Base-by-base conservation (phyloP, 2,888 invertebrate species). In the Cerastoderma edule region DNA sequence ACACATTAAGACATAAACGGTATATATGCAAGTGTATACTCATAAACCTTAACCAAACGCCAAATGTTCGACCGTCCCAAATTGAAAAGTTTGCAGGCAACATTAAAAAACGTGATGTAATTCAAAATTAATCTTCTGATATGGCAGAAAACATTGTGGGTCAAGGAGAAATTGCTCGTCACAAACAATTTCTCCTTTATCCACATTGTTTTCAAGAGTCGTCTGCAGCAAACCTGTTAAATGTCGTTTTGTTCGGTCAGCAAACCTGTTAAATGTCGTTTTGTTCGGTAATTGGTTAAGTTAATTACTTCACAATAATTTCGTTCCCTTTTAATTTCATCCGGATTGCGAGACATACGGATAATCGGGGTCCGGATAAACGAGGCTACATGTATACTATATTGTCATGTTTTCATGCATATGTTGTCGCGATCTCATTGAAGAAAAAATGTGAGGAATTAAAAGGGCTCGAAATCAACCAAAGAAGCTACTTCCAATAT, bases 181-280 rank as follows among this genome's bases (percentile, higher is more conserved):
- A 50, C n/a, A 22, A 50, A 22, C 50, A 50, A 50, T 50, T 50
- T 50, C 50, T 50, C n/a, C 50, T 50, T 50, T 50, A n/a, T 5
- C n/a, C 50, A 50, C 50, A 50, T 6, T 50, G 10, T 50, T 50
- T 50, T 50, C 50, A 50, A 50, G 22, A 8, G 50, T 13, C n/a
- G 8, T 50, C 10, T 50, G 22, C 13, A 50, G 50, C 50, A 50
- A n/a, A n/a, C n/a, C n/a, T n/a, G n/a, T n/a, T n/a, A n/a, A n/a
- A 50, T 5, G 50, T 13, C n/a, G 8, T 50, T 5, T 50, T 6
- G 5, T 50, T 16, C 50, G 22, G 50, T n/a, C 13, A 50, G 50
- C 50, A 50, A n/a, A n/a, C n/a, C n/a, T n/a, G n/a, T n/a, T n/a
- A n/a, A n/a, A n/a, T n/a, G n/a, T n/a, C n/a, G n/a, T n/a, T n/a